Conservation (phyloP, 2,888 invertebrate genomes). For the Clunio marinus region DNA sequence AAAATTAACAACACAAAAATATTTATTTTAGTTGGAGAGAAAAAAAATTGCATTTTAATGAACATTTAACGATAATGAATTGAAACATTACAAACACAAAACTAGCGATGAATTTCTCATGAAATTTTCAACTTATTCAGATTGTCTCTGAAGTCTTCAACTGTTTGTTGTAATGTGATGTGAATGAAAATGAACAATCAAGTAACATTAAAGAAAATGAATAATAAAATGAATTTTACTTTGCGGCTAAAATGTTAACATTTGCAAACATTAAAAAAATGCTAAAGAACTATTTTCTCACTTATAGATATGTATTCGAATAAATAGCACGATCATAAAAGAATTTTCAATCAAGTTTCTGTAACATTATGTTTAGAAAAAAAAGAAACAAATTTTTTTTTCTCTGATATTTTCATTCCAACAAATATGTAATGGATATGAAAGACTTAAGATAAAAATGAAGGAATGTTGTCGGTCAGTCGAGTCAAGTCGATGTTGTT, state of each 20-base stretch:
- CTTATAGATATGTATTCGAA: no score
- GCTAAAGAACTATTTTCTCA: neutral
- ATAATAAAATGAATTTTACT: no score
- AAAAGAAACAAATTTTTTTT: constrained; percentile 10
- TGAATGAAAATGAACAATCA: constrained; percentile 3
- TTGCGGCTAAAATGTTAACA: no score
- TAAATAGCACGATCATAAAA: neutral
- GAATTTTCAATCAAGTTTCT: neutral
- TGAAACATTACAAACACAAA: constrained; percentile 22
- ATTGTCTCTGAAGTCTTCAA: constrained; percentile 4
- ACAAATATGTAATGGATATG: no score
- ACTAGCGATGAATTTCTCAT: constrained; percentile 2
- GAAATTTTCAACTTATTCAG: neutral
- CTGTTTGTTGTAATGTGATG: neutral
- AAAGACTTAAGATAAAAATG: no score
- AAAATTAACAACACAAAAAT: constrained; percentile 18
- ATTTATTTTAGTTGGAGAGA: no score
- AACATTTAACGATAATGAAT: constrained; percentile 28
- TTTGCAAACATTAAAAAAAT: no score
- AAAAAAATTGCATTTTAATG: constrained; percentile 27
- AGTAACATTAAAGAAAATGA: constrained; percentile 16
- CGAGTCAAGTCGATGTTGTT: no score
- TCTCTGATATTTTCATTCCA: constrained; percentile 14
- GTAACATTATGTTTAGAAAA: no score
- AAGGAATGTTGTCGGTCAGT: no score